Base-by-base conservation (phyloP, 64 coral and sea anemone species). In the Montipora capricornis region DNA sequence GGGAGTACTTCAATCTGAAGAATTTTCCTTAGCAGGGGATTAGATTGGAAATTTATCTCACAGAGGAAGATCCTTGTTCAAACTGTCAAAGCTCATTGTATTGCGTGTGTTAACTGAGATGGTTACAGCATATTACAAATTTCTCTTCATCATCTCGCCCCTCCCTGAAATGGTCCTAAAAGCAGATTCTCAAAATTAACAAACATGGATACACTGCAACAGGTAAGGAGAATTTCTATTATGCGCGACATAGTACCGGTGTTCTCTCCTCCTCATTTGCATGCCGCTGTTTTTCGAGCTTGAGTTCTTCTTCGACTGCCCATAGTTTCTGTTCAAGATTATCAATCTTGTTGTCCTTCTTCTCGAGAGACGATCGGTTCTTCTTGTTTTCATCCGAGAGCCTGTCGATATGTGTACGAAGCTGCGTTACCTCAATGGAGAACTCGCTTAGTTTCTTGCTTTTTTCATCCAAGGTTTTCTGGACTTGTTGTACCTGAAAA, bases 301-400 rank as follows among this genome's bases (percentile, higher is more conserved):
- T 84, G 4, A 84, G 44, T 20, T 84, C 82, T 6, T 84, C 82
- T n/a, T 84, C 61, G 8, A 17, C 16, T 2, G 68, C 61, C 61
- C 82, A 84, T 49, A 84, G n/a, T 68, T 84, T 84, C 62, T 84
- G 60, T 29, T 92, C 80, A 6, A 92, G 44, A 14, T 84, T 26
- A 20, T 83, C 79, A 15, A 92, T 84, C 20, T 92, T 92, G 9
- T 60, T 75, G 13, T 76, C 70, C 81, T 92, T 92, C 37, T 84
- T 92, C 14, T 92, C 70, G 8, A 92, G 50, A 12, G 22, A 73
- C 5, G 61, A 53, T 48, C 68, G 80, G 69, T 77, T 71, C 60
- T 92, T 83, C 71, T 83, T 92, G 16, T 52, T 92, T 8, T 92
- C 90, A 4, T 67, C 60, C 7, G 80, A 75, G 24, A 92, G 67